These are phyloP conservation scores for Poecilia latipinna DNA, from an alignment of 2,113 vertebrate species.

Conservation along the genomic window DNA sequence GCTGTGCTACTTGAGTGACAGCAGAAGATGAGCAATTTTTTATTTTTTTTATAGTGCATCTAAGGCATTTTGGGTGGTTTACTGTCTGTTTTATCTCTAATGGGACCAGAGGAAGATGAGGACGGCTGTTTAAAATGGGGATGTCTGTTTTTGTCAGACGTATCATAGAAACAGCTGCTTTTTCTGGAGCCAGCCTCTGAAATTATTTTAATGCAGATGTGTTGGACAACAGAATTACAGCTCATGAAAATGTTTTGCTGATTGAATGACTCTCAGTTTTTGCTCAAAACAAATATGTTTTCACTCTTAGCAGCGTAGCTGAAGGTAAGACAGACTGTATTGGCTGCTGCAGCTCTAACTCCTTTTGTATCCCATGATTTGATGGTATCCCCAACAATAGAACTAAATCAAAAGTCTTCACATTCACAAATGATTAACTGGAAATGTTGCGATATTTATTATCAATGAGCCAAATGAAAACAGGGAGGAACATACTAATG, in stretches of 20 bases:
- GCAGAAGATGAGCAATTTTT: not conserved
- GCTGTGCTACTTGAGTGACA: not conserved
- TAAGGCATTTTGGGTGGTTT: not conserved
- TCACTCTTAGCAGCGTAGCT: not conserved
- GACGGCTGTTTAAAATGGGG: not conserved
- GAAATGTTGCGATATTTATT: no score
- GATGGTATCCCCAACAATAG: not conserved
- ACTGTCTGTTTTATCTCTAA: not conserved
- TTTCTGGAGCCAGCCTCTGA: not conserved
- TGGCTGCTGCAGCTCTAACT: not conserved
- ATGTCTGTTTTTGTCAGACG: not conserved
- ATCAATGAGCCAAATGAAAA: no score
- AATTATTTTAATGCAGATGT: not conserved
- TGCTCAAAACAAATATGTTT: not conserved
- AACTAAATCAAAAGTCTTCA: no score
- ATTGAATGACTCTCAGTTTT: not conserved
- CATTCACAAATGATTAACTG: no score
- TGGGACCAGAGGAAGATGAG: not conserved
- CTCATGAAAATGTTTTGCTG: not conserved
- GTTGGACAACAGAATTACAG: not conserved
- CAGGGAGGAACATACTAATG: no score
- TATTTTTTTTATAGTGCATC: not conserved
- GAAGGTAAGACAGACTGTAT: not conserved
- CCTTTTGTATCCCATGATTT: not conserved
- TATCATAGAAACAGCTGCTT: not conserved